These are phyloP conservation scores for Tragelaphus eurycerus DNA, from an alignment of 2,797 vertebrate species.

Conservation along the genomic window DNA sequence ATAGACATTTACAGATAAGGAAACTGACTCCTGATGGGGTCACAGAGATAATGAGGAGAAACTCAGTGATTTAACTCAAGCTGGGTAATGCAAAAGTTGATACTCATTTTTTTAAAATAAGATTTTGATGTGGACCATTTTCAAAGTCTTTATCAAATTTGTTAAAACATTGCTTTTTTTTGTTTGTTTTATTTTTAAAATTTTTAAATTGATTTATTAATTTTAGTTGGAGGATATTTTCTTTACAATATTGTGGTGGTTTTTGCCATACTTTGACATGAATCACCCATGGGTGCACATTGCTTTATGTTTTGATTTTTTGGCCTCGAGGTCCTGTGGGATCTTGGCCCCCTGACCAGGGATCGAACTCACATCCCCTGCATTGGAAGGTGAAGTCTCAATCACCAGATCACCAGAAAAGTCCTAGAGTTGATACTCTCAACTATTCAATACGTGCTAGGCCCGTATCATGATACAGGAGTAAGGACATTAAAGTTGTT, in stretches of 20 bases:
- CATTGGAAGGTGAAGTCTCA: background rate
- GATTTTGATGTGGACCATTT: too few relatives aligned
- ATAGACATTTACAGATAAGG: background rate
- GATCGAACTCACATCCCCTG: fast-evolving
- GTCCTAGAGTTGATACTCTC: background rate
- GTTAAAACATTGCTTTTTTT: too few relatives aligned
- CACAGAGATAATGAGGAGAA: background rate
- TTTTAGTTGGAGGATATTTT: background rate
- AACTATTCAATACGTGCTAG: background rate
- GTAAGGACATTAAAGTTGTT: fast-evolving
- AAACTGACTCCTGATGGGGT: background rate
- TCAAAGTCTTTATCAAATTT: too few relatives aligned
- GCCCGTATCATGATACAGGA: fast-evolving
- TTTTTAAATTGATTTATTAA: background rate
- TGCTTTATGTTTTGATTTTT: background rate
- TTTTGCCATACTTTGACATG: background rate
- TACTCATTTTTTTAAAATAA: background rate
- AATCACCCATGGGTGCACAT: background rate
- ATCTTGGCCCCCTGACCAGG: background rate
- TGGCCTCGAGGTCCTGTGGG: background rate
- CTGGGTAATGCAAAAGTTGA: background rate
- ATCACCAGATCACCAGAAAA: background rate
- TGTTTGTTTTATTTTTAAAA: too few relatives aligned
- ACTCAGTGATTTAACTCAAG: background rate
- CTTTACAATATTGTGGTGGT: background rate